Percentiles rank a stretch among this genome's conserved stretches.
Conservation (phyloP, 2,888 invertebrate genomes). For the Neoaliturus tenellus region DNA sequence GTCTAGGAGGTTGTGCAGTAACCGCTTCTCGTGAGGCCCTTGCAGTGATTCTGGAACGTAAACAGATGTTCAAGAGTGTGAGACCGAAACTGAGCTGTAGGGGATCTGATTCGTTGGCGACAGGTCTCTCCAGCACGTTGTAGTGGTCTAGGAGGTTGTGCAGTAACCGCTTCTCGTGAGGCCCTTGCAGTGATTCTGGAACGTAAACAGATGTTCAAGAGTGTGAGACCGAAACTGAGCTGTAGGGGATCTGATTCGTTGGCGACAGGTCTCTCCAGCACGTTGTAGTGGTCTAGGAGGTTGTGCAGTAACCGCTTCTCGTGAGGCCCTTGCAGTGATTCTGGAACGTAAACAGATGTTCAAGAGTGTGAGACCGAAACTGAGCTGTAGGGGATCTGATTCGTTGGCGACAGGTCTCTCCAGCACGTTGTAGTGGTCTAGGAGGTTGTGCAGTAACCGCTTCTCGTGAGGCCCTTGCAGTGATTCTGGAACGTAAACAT, state of each 20-base stretch:
- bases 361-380: conserved; percentile 97
- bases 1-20: conserved; percentile 93
- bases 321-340: conserved; percentile 91
- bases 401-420: conserved; percentile 97
- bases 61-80: conserved; percentile 98
- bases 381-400: conserved; percentile 96
- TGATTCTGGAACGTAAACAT: conserved; percentile 83
- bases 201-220: conserved; percentile 97
- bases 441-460: conserved; percentile 92
- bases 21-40: conserved; percentile 94
- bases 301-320: conserved; percentile 95
- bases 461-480: conserved; percentile 95
- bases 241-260: conserved; percentile 97
- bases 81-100: conserved; percentile 96
- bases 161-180: conserved; percentile 94
- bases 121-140: conserved; percentile 96
- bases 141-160: conserved; percentile 94
- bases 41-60: conserved; percentile 86
- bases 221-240: conserved; percentile 96
- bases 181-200: conserved; percentile 89
- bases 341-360: conserved; percentile 92
- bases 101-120: conserved; percentile 97
- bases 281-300: conserved; percentile 95
- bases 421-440: conserved; percentile 95
- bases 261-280: conserved; percentile 95